Base-by-base conservation (phyloP, 1,140 invertebrate genomes). In the Riptortus pedestris region DNA sequence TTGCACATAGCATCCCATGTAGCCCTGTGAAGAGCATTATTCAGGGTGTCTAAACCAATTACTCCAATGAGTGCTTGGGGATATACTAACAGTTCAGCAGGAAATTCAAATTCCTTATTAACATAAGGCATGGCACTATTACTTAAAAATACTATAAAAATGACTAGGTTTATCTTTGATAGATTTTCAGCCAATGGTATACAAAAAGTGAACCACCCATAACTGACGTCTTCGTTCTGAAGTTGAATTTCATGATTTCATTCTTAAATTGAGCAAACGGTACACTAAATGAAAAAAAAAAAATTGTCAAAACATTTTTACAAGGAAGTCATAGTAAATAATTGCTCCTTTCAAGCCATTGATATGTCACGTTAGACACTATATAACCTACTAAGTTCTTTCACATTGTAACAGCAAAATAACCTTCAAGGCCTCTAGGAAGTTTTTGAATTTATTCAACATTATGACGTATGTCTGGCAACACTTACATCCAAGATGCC, bases 1-100 rank as follows among this genome's bases (percentile, higher is more conserved):
- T 85, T 87, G 64, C 80, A 87, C 74, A 97, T 93, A 0, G 88
- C 85, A 73, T 96, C 92, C 92, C 91, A 97, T 72, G 97, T 88
- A 28, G 85, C 79, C 71, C 88, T 87, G 73, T 98, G 93, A 33
- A 91, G 79, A 12, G 88, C 80, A 80, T 96, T 94, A 69, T 85
- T 86, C 7, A 83, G 75, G 11, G 85, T 80, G 73, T 97, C 92
- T 59, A 97, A 77, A 18, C 93, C 93, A 66, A 85, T 85, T 31
- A 97, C 78, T 20, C 86, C 88, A 38, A 97, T 84, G 48, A 95
- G 76, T 22, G 90, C 87, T 71, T 88, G 80, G 14, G 93, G 90
- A 70, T 86, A 84, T 65, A 83, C 80, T 66, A 85, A 82, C 63
- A 95, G 77, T 77, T 91, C 88, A 64, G 78, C 73, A 63, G 88